A percentile compares a stretch with the other conserved stretches of the same genome.
phyloP scores from a whole-genome alignment of 2,888 invertebrate species.

The Conistra vaccinii region DNA sequence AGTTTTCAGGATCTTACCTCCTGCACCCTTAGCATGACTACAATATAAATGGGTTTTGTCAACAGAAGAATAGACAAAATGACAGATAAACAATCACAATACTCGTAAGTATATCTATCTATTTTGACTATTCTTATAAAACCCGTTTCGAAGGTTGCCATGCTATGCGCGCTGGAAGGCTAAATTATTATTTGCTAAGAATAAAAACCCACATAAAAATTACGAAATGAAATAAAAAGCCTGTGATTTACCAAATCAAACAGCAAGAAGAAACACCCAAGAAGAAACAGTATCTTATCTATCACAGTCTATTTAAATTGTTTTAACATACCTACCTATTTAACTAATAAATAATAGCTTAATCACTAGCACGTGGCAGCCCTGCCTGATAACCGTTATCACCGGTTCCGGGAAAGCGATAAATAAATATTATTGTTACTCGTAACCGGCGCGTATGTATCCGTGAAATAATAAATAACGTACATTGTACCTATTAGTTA shows the following conservation, averaged over 20 bases:
- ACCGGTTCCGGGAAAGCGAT: constrained; percentile 73
- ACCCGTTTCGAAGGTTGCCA: too few species aligned
- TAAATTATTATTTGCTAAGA: too few species aligned
- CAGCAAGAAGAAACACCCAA: constrained; percentile 5
- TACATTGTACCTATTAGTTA: constrained; percentile 53
- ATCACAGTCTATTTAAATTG: constrained; percentile 3
- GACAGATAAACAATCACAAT: too few species aligned
- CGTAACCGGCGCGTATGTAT: constrained; percentile 38
- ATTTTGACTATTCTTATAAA: too few species aligned
- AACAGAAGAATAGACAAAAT: too few species aligned
- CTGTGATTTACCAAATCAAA: background rate
- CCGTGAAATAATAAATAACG: constrained; percentile 52
- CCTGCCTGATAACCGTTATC: constrained; percentile 73
- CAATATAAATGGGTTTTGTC: too few species aligned
- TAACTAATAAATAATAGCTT: constrained; percentile 20
- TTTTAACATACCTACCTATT: constrained; percentile 8
- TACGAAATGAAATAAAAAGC: too few species aligned
- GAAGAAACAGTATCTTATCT: constrained; percentile 26
- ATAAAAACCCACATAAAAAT: too few species aligned
- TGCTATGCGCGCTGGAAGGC: too few species aligned
- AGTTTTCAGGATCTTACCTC: background rate
- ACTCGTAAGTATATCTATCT: too few species aligned
- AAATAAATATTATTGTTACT: constrained; percentile 67
- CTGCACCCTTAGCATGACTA: too few species aligned
- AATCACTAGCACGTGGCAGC: constrained; percentile 48